A percentile compares a stretch with the other conserved stretches of the same genome.
Conservation (phyloP, 1,140 invertebrate genomes). For the Orius insidiosus region DNA sequence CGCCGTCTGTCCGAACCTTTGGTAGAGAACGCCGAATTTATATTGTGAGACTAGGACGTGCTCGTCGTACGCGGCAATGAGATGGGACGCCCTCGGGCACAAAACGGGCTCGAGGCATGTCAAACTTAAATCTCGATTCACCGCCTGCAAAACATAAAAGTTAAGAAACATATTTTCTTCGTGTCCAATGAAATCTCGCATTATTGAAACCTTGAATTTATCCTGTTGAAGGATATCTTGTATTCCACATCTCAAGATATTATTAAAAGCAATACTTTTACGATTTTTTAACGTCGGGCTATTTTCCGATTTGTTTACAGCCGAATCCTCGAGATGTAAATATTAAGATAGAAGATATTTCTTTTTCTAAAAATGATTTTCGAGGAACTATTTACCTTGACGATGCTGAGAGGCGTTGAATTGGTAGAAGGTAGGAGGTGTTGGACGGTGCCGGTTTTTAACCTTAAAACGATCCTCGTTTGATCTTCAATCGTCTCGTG, state of each 20-base stretch:
- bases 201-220: background rate
- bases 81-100: conserved; percentile 72
- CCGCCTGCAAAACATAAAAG: conserved; percentile 44
- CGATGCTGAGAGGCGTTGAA: conserved; percentile 71
- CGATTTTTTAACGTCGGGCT: too few species aligned
- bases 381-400: conserved; percentile 36
- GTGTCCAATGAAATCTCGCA: conserved; percentile 1
- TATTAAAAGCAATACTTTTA: too few species aligned
- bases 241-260: too few species aligned
- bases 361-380: too few species aligned
- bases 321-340: too few species aligned
- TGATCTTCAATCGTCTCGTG: conserved; percentile 77
- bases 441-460: conserved; percentile 66
- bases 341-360: too few species aligned
- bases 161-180: background rate
- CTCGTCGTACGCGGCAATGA: conserved; percentile 90
- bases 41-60: conserved; percentile 88
- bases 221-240: too few species aligned
- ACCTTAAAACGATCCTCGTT: conserved; percentile 64
- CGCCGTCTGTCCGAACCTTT: conserved; percentile 84
- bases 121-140: conserved; percentile 77
- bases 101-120: conserved; percentile 74
- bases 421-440: conserved; percentile 54
- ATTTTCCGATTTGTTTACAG: too few species aligned
- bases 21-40: conserved; percentile 97